Percentiles rank a stretch among this genome's conserved stretches.
phyloP scores from a whole-genome alignment of 92 coral and sea anemone species.

The Phenganax stokvisi region DNA sequence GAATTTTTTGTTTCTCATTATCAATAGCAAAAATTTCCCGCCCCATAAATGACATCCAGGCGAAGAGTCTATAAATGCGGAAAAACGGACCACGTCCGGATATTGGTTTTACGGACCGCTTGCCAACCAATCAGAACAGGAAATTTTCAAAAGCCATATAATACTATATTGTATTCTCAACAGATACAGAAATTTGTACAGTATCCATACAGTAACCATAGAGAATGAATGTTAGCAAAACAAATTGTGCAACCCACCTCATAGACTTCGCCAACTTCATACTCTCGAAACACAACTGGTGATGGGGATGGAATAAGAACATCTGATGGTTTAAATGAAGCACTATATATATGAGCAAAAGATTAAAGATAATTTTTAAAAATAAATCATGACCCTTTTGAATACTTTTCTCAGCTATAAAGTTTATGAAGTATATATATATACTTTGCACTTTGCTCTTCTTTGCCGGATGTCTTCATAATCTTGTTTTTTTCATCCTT shows the following conservation, averaged over 20 bases:
- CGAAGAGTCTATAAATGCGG: no score
- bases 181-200: neutral
- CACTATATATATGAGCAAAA: no score
- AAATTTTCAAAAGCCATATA: no score
- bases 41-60: no score
- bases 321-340: conserved; percentile 36
- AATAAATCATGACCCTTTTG: neutral
- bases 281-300: conserved; percentile 77
- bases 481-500: conserved; percentile 55
- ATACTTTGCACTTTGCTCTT: conserved; percentile 35
- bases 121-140: no score
- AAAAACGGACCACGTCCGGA: no score
- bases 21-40: no score
- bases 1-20: no score
- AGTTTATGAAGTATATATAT: neutral
- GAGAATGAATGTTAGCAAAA: neutral
- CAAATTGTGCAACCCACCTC: conserved; percentile 56
- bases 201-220: neutral
- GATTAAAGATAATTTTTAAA: neutral
- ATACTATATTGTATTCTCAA: neutral
- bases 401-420: no score
- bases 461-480: conserved; percentile 32
- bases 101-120: no score
- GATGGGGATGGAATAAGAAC: conserved; percentile 76
- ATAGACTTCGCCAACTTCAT: conserved; percentile 76